Evolutionary conservation across 2,113 vertebrate genomes (phyloP), one percentile per base, ranked within the genome.

Genomic region (Tylochromis polylepis): DNA sequence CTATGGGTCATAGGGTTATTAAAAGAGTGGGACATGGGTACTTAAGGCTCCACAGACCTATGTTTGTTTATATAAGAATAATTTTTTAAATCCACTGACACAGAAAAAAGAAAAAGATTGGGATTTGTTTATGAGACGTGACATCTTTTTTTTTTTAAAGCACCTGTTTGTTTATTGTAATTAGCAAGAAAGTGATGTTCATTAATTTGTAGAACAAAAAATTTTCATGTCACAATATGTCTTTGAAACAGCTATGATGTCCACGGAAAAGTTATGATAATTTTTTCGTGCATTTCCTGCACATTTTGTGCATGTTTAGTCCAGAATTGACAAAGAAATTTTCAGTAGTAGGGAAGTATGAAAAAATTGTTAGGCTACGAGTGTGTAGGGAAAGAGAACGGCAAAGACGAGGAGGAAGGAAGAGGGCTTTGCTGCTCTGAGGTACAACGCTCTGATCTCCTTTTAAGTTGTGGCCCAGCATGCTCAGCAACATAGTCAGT

Each of bases 401-500:
- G 85, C 18, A 59, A 65, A 89, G 85, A 84, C 82, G 87, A 90
- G 83, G 90, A 87, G 87, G 85, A 89, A 83, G 88, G 86, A 94
- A 81, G 91, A 91, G 60, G 85, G 85, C 81, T 90, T 83, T 87
- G 87, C 88, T 89, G 82, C 89, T 92, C 91, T 89, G 89, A 91
- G 89, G 87, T 91, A 80, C 80, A 89, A 83, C 87, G 81, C 87
- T 94, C 90, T 93, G 93, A 95, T 95, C 93, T 87, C 86, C 91
- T 94, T 94, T 94, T 91, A 94, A 94, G 91, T 95, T 91, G 87
- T 62, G 88, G 88, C 89, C 91, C 91, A 94, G 91, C 91, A 88
- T 92, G 92, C 94, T 91, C 85, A 91, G 93, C 85, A 92, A 89
- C 92, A 81, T 31, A 92, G 89, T 72, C 88, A 85, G 87, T 93